Conservation (phyloP, 2,113 vertebrate species). For the Odocoileus virginianus region DNA sequence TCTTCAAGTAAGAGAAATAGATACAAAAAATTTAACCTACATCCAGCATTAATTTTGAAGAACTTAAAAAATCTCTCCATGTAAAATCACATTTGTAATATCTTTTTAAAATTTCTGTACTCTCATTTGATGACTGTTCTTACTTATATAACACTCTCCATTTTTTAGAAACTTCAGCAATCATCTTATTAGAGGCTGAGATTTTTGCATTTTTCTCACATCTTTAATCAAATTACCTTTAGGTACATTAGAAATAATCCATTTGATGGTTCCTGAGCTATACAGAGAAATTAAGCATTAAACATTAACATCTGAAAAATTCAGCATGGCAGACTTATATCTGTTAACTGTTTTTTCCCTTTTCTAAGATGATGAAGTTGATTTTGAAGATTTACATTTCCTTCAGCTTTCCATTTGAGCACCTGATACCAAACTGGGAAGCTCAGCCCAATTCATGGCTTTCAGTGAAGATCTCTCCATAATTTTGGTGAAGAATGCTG, state of each 20-base stretch:
- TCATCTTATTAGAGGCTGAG: neutral
- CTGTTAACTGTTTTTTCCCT: neutral
- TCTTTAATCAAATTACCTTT: conserved; percentile 33
- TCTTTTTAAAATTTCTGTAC: neutral
- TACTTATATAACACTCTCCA: neutral
- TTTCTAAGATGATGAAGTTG: neutral
- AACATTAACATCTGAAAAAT: conserved; percentile 39
- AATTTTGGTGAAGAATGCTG: neutral
- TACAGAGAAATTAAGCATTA: conserved; percentile 14
- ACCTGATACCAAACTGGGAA: neutral
- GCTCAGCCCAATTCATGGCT: neutral
- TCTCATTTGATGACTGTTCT: neutral
- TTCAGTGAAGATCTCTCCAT: neutral
- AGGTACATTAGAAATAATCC: conserved; percentile 17
- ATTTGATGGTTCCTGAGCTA: neutral
- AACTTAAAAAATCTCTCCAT: neutral
- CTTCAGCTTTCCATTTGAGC: neutral
- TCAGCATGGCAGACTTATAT: neutral
- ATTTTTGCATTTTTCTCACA: conserved; percentile 12
- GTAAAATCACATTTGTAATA: neutral
- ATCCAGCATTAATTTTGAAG: conserved; percentile 3
- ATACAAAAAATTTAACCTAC: neutral
- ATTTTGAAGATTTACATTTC: neutral
- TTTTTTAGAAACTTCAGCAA: neutral
- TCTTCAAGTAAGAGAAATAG: neutral